Evolutionary conservation across 2,888 invertebrate species (phyloP).

Genomic region (Sphaerophoria taeniata): DNA sequence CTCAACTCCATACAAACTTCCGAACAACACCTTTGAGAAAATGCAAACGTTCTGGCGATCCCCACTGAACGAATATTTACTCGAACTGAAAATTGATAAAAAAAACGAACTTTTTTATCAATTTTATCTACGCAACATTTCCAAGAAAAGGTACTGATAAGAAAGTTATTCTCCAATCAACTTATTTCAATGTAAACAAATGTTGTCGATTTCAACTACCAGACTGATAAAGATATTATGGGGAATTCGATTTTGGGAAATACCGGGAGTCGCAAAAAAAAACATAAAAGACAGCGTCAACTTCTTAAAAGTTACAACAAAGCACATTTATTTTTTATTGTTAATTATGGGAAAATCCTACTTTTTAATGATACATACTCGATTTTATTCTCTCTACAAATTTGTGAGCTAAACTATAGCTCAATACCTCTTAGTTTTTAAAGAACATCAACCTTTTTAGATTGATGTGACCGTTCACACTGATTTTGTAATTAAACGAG

Average conservation of each 20-base stretch:
- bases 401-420: background rate
- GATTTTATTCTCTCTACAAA: background rate
- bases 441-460: slow-evolving; percentile 52
- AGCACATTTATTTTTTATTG: no score
- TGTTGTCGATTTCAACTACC: background rate
- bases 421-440: slow-evolving; percentile 37
- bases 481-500: slow-evolving; percentile 67
- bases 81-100: slow-evolving; percentile 36
- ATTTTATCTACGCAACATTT: slow-evolving; percentile 39
- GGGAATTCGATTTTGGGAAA: background rate
- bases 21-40: slow-evolving; percentile 16
- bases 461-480: slow-evolving; percentile 62
- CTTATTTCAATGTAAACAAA: background rate
- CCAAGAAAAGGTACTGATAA: slow-evolving; percentile 50
- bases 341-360: background rate
- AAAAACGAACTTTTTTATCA: slow-evolving; percentile 58
- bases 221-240: background rate
- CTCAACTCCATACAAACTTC: background rate
- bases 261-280: no score
- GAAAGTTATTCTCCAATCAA: slow-evolving; percentile 18
- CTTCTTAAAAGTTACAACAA: no score
- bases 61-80: background rate
- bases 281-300: no score
- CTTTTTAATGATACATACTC: slow-evolving; percentile 45
- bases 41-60: slow-evolving; percentile 19